Conservation (phyloP, 2,888 invertebrate species). For the Apodemia hepburni region DNA sequence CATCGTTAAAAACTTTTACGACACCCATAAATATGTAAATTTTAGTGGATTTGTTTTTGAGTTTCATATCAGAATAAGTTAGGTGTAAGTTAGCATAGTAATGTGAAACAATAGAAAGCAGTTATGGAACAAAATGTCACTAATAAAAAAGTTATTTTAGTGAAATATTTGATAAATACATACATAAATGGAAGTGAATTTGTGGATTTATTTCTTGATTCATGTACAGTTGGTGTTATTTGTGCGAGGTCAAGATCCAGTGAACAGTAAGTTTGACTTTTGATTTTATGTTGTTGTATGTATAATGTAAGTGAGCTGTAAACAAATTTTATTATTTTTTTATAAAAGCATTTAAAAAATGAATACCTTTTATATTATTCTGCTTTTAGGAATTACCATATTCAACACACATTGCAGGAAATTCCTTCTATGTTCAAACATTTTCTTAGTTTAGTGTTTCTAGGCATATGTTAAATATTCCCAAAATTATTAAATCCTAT, state of each 20-base stretch:
- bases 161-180: constrained; percentile 50
- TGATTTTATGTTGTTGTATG: too few relatives aligned
- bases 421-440: too few relatives aligned
- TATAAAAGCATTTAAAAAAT: too few relatives aligned
- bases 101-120: constrained; percentile 39
- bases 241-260: constrained; percentile 48
- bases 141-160: constrained; percentile 38
- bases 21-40: constrained; percentile 5
- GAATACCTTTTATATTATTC: too few relatives aligned
- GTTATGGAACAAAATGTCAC: constrained; percentile 66
- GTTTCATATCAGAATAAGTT: background rate
- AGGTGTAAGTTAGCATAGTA: constrained; percentile 12
- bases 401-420: too few relatives aligned
- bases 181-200: constrained; percentile 74
- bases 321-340: too few relatives aligned
- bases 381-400: too few relatives aligned
- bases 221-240: constrained; percentile 46
- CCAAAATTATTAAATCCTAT: too few relatives aligned
- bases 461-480: too few relatives aligned
- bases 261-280: constrained; percentile 51
- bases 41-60: background rate
- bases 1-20: constrained; percentile 42
- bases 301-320: too few relatives aligned
- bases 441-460: too few relatives aligned
- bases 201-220: constrained; percentile 55